Evolutionary conservation across 1,140 invertebrate genomes (phyloP).

Genomic region (Polypedilum pembai): DNA sequence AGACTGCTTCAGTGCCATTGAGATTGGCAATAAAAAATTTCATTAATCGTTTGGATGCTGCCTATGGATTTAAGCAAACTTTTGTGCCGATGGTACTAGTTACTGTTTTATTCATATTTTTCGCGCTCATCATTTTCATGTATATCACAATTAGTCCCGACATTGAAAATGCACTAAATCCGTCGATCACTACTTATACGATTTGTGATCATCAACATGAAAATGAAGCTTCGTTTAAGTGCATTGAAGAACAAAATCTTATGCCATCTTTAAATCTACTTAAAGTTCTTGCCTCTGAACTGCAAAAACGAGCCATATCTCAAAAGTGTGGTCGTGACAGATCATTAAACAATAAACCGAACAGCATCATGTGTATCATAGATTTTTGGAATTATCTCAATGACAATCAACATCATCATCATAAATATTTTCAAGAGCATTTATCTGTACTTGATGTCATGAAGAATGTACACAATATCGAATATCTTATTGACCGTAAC

Average conservation of each 20-base stretch:
- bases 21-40: conserved; percentile 26
- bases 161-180: conserved; percentile 32
- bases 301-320: conserved; percentile 45
- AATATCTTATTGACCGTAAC: conserved; percentile 61
- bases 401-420: neutral
- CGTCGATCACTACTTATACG: conserved; percentile 28
- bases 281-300: conserved; percentile 51
- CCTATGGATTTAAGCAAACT: conserved; percentile 48
- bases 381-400: neutral
- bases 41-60: conserved; percentile 32
- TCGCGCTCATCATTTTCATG: conserved; percentile 55
- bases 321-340: conserved; percentile 49
- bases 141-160: conserved; percentile 52
- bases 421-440: neutral
- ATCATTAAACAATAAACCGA: neutral
- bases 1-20: conserved; percentile 8
- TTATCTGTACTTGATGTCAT: conserved; percentile 44
- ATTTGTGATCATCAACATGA: conserved; percentile 29
- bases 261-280: conserved; percentile 52
- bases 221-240: neutral
- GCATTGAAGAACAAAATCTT: conserved; percentile 44
- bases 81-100: conserved; percentile 57
- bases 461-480: conserved; percentile 54
- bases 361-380: neutral
- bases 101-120: conserved; percentile 54